Conservation (phyloP, 2,797 vertebrate species). For the Gastrophryne carolinensis region DNA sequence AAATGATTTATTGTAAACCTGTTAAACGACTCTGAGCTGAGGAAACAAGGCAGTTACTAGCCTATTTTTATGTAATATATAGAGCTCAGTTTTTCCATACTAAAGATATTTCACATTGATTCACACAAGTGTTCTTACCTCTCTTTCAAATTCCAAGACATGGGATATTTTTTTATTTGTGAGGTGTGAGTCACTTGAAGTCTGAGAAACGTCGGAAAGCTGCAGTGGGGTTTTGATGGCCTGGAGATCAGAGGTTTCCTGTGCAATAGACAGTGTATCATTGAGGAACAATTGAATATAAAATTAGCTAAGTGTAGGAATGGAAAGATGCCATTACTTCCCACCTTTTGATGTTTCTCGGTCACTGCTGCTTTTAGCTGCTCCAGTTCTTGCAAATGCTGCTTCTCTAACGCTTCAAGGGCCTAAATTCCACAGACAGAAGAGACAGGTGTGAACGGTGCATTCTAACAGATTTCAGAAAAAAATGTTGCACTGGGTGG, state of each 20-base stretch:
- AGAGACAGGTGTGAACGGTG: too few species aligned
- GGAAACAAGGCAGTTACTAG: too few species aligned
- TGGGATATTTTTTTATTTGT: conserved; percentile 28
- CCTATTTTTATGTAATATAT: too few species aligned
- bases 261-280: not conserved
- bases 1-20: too few species aligned
- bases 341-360: conserved; percentile 24
- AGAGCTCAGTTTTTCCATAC: too few species aligned
- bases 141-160: conserved; percentile 33
- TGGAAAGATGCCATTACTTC: not conserved
- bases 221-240: not conserved
- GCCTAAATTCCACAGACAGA: not conserved
- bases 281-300: not conserved
- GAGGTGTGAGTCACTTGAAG: not conserved
- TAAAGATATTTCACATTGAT: too few species aligned
- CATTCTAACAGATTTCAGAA: too few species aligned
- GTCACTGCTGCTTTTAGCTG: not conserved
- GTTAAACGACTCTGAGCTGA: too few species aligned
- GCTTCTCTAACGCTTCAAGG: conserved; percentile 14
- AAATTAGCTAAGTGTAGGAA: not conserved
- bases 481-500: too few species aligned
- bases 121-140: conserved; percentile 2
- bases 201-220: not conserved
- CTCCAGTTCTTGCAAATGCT: conserved; percentile 7
- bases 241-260: conserved; percentile 10